These are phyloP conservation scores for Amiota mariae DNA, from an alignment of 2,888 invertebrate genomes.

Conservation along the genomic window DNA sequence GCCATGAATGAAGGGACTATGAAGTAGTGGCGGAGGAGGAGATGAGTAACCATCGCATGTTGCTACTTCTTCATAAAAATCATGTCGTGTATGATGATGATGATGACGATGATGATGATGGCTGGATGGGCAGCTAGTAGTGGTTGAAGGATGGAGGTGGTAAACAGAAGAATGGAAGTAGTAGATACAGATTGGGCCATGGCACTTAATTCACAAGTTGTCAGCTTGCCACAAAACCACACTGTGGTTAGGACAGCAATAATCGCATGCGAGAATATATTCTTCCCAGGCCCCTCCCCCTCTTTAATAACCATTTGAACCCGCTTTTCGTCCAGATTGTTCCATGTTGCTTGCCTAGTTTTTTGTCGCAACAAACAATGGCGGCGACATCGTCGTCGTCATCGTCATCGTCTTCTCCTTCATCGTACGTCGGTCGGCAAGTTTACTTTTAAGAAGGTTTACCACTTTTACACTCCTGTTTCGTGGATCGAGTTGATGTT, in stretches of 20 bases:
- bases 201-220: constrained; percentile 32
- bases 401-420: background rate
- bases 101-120: background rate
- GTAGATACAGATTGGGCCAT: background rate
- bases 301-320: background rate
- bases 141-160: too few species aligned
- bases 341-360: constrained; percentile 12
- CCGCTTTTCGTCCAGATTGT: background rate
- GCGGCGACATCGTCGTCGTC: background rate
- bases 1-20: constrained; percentile 31
- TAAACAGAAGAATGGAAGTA: background rate
- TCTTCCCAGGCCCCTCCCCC: background rate
- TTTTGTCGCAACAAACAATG: constrained; percentile 24
- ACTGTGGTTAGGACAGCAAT: background rate
- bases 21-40: constrained; percentile 1
- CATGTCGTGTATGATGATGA: constrained; percentile 29
- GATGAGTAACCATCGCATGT: constrained; percentile 24
- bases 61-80: constrained; percentile 55
- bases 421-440: constrained; percentile 16
- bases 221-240: constrained; percentile 19
- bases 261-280: background rate
- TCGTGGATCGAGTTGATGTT: background rate
- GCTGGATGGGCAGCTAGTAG: too few species aligned
- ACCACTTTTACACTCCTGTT: constrained; percentile 9
- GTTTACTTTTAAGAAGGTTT: constrained; percentile 27